Evolutionary conservation across 2,888 invertebrate species (phyloP).

Genomic region (Ectemnius lituratus): DNA sequence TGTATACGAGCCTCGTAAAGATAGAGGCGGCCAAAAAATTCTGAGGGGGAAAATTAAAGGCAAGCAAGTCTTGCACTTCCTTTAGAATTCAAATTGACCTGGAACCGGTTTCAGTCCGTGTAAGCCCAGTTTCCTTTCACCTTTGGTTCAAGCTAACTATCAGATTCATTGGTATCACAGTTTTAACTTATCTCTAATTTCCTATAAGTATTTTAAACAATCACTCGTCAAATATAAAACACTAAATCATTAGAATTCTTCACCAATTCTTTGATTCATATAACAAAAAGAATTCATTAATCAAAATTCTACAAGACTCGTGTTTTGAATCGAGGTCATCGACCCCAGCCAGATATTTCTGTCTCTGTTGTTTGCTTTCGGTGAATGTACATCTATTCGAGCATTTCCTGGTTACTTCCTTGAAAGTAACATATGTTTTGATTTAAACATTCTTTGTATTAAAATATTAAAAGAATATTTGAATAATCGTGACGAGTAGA

Average conservation of each 20-base stretch:
- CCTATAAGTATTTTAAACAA: neutral
- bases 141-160: constrained; percentile 43
- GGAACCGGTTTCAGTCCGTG: constrained; percentile 54
- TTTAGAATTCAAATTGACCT: constrained; percentile 30
- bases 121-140: constrained; percentile 60
- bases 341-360: neutral
- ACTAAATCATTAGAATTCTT: too few relatives aligned
- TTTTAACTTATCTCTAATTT: constrained; percentile 35
- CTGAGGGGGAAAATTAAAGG: neutral
- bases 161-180: constrained; percentile 27
- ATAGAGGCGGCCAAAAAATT: too few relatives aligned
- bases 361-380: neutral
- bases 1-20: too few relatives aligned
- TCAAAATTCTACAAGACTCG: neutral
- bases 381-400: too few relatives aligned
- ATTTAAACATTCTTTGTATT: too few relatives aligned
- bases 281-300: neutral
- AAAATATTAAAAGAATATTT: too few relatives aligned
- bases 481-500: too few relatives aligned
- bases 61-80: constrained; percentile 32
- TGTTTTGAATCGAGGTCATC: neutral
- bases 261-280: too few relatives aligned
- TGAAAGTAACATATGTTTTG: too few relatives aligned
- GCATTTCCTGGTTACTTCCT: too few relatives aligned
- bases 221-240: too few relatives aligned